phyloP scores from a whole-genome alignment of 2,888 invertebrate species.

The Rhogogaster chlorosoma region DNA sequence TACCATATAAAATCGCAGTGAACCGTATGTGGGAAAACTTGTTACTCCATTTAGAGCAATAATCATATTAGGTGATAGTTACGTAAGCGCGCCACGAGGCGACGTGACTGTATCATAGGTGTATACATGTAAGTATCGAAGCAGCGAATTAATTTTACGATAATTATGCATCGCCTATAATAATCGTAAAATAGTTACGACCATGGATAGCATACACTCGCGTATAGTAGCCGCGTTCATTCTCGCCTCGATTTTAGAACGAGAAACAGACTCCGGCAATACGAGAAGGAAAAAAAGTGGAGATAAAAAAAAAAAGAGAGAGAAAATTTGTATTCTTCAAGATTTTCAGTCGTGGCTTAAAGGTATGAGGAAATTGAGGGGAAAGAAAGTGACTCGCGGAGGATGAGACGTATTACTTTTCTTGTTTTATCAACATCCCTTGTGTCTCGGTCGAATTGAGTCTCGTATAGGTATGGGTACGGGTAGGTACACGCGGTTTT shows the following conservation, averaged over 20 bases:
- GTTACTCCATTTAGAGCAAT: constrained; percentile 5
- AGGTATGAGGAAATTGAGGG: not conserved
- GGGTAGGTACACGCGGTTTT: not conserved
- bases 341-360: not conserved
- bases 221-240: not conserved
- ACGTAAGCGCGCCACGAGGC: not conserved
- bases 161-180: constrained; percentile 42
- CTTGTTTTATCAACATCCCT: not conserved
- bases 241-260: not conserved
- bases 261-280: not conserved
- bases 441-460: not conserved
- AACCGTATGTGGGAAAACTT: constrained; percentile 25
- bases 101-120: not conserved
- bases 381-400: not conserved
- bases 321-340: not conserved
- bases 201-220: not conserved
- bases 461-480: not conserved
- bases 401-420: not conserved
- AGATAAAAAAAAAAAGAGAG: not conserved
- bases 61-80: constrained; percentile 29
- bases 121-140: not conserved
- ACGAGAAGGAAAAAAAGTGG: not conserved
- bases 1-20: not conserved
- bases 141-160: constrained; percentile 21
- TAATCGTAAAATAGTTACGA: constrained; percentile 16